Base-by-base conservation (phyloP, 2,113 vertebrate genomes). In the Aptenodytes forsteri region DNA sequence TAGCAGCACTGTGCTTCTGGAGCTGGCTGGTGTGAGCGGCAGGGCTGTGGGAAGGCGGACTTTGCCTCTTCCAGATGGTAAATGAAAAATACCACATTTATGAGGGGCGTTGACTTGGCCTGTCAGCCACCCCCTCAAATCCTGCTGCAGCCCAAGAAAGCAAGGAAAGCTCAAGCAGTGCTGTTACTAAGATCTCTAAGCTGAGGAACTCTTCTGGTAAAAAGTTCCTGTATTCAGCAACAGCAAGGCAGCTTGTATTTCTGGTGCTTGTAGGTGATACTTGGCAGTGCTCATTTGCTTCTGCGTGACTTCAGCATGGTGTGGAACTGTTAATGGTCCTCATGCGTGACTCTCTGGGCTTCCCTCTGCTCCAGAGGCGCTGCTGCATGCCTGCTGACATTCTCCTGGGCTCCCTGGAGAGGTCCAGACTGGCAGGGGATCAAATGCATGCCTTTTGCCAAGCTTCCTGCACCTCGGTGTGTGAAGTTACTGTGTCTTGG, bases 391-490 rank as follows among this genome's bases (percentile, higher is more conserved):
- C 36, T 16, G 9, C 58, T 77, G 86, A 14, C 14, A 4, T 70
- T 77, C n/a, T 40, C 23, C 36, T 4, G 2, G 40, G 30, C 34
- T 79, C 29, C 11, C 23, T 6, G 44, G 78, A 49, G n/a, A 36
- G 7, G 6, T 40, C 25, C 27, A 47, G 46, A 1, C 86, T 55
- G 69, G 18, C 4, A 4, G 47, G 62, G n/a, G 22, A 21, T 46
- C 5, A 9, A 42, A 29, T 2, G 11, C 20, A 20, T 5, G 9
- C 44, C 36, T 72, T 40, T 21, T 47, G n/a, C 49, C 58, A n/a
- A 19, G 4, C 40, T 72, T n/a, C 38, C 30, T 0, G 1, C 34
- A 1, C 29, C 16, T 78, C 23, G 0, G 0, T 1, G 7, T 1
- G 0, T 27, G 30, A 11, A 15, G 30, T 75, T 34, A 10, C 36